Evolutionary conservation across 2,113 vertebrate genomes (phyloP), one percentile per base, ranked within the genome.

Genomic region (Misgurnus anguillicaudatus): DNA sequence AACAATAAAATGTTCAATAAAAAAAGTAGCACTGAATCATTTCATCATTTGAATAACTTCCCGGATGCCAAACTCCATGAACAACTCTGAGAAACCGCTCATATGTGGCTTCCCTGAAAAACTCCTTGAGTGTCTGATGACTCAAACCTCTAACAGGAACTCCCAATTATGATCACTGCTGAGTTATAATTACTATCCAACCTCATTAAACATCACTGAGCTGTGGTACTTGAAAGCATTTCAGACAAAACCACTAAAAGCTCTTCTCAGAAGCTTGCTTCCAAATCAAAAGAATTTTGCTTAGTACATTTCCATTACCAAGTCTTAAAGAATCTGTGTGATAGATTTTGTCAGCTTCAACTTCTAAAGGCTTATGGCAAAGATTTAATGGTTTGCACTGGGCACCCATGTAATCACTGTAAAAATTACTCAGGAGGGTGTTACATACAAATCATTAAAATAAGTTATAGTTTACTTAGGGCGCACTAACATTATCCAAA

Each of bases 61-160:
- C 24, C 24, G 24, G 24, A 31, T 31, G 24, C 47, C 45, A 51
- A 8, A 51, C 66, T 72, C 8, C 36, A 61, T 60, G 55, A 73
- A 42, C 71, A 60, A 73, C 39, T 58, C 71, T 0, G 19, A 61
- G 71, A 73, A 73, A 61, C 13, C 16, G 55, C 45, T 73, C 38
- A 42, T 61, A 73, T 73, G 55, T 60, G 71, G 38, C 71, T 39
- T 60, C 70, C 19, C 0, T 73, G 38, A 78, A 74, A 70, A 72
- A 68, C 36, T 41, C 16, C 42, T 76, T 70, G 58, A 80, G 51
- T 79, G 41, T 78, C 57, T 80, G 6, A 61, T 89, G 86, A 90
- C 78, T 91, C 87, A 89, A 36, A 39, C 9, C 72, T 61, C 82
- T 87, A 88, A 80, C 87, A 83, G 79, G 86, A 86, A 87, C 45